phyloP scores from a whole-genome alignment of 1,140 invertebrate species.

The Drosophila sp. region DNA sequence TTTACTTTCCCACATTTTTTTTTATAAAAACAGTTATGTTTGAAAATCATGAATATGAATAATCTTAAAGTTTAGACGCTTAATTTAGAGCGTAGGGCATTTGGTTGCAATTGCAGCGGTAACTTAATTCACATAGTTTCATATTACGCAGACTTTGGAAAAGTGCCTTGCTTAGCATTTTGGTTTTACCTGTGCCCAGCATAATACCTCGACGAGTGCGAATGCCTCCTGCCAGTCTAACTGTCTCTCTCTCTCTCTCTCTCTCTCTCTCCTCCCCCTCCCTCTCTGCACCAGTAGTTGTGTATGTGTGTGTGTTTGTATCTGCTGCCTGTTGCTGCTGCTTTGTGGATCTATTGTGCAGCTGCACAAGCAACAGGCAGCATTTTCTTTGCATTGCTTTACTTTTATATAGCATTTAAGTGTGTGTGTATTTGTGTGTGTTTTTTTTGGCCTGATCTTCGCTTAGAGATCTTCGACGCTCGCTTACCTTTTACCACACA shows the following conservation, averaged over 20 bases:
- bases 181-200: constrained; percentile 39
- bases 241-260: constrained; percentile 20
- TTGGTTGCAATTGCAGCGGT: constrained; percentile 20
- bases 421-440: constrained; percentile 16
- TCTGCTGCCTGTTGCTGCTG: constrained; percentile 35
- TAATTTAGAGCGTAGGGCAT: constrained; percentile 29
- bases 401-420: constrained; percentile 61
- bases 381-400: constrained; percentile 54
- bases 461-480: constrained; percentile 66
- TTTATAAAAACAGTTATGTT: too few species aligned
- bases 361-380: constrained; percentile 61
- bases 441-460: constrained; percentile 60
- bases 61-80: neutral
- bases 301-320: constrained; percentile 20
- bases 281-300: constrained; percentile 5
- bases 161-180: constrained; percentile 39
- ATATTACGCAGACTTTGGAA: constrained; percentile 41
- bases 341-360: constrained; percentile 54
- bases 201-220: neutral
- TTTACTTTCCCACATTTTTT: too few species aligned
- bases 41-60: too few species aligned
- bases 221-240: constrained; percentile 46
- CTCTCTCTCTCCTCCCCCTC: constrained; percentile 4
- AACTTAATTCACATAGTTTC: constrained; percentile 32
- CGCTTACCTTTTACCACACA: constrained; percentile 63